Conservation (phyloP, 2,113 vertebrate genomes). For the Scophthalmus maximus region DNA sequence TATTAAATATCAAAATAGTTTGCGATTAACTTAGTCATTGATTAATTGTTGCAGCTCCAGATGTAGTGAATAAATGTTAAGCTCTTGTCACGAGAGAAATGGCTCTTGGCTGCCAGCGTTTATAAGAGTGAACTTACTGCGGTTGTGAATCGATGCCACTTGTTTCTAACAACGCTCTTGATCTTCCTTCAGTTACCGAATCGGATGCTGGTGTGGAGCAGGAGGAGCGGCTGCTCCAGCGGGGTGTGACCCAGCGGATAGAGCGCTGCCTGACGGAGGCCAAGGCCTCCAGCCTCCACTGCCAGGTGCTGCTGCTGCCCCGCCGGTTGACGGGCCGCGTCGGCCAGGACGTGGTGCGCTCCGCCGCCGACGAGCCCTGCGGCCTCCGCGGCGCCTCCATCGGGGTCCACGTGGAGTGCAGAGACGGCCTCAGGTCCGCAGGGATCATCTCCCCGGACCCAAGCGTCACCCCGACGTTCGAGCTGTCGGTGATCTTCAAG, state of each 20-base stretch:
- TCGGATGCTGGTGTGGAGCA: slow-evolving; percentile 44
- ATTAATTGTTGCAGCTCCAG: too few relatives aligned
- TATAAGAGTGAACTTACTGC: too few relatives aligned
- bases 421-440: slow-evolving; percentile 60
- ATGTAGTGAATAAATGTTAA: too few relatives aligned
- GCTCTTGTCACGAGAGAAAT: too few relatives aligned
- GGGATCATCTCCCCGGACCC: slow-evolving; percentile 70
- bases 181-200: slow-evolving; percentile 26
- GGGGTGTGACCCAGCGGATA: slow-evolving; percentile 70
- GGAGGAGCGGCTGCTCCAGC: slow-evolving; percentile 63
- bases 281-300: slow-evolving; percentile 75
- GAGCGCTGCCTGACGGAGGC: slow-evolving; percentile 78
- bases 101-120: too few relatives aligned
- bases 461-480: slow-evolving; percentile 81
- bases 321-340: slow-evolving; percentile 72
- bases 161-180: neutral
- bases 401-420: slow-evolving; percentile 70
- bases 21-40: too few relatives aligned
- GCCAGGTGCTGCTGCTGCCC: slow-evolving; percentile 81
- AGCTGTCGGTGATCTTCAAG: slow-evolving; percentile 80
- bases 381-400: slow-evolving; percentile 82
- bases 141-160: neutral
- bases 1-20: too few relatives aligned
- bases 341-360: slow-evolving; percentile 70
- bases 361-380: slow-evolving; percentile 80